Evolutionary conservation across 2,797 vertebrate genomes (phyloP), one percentile per base, ranked within the genome.

Genomic region (Pangasius sanitwongsei): DNA sequence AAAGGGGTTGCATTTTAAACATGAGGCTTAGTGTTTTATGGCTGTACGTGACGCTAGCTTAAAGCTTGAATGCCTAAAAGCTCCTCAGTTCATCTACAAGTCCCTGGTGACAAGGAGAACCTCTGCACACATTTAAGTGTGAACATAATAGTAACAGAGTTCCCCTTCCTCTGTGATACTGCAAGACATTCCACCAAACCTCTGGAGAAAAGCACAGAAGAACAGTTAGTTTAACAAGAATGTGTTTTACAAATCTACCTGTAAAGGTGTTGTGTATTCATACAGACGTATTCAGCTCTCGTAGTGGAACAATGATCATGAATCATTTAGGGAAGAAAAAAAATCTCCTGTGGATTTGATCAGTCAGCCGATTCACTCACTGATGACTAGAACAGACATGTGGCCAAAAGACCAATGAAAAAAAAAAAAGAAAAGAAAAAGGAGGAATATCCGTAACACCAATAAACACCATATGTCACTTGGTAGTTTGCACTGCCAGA

Each of bases 391-490:
- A 96, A 95, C 95, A 96, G 95, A 95, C 93, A 89, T 92, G 93
- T 92, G 93, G 93, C 93, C 93, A 94, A 92, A 91, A 95, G 94
- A 94, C 89, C 89, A 93, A 92, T 92, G 90, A 88, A 72, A 89
- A 83, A 91, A 83, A 91, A 16, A 31, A 78, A 55, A 53, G 74
- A 6, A 57, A 12, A 82, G 31, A 92, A 94, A 89, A 93, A 59
- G 34, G 18, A 78, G 31, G 41, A 70, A 70, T 20, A 48, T 16
- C 18, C 78, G 23, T 41, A 87, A 80, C 31, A 85, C 93, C 92
- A 93, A 96, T 93, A 96, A 95, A 96, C 94, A 97, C 95, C 96
- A 96, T 95, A 96, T 96, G 96, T 94, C 96, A 95, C 94, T 93
- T 94, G 94, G 93, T 92, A 93, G 93, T 89, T 88, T 89, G 88